Base-by-base conservation (phyloP, 1,140 invertebrate genomes). In the Lepidurus couesii region DNA sequence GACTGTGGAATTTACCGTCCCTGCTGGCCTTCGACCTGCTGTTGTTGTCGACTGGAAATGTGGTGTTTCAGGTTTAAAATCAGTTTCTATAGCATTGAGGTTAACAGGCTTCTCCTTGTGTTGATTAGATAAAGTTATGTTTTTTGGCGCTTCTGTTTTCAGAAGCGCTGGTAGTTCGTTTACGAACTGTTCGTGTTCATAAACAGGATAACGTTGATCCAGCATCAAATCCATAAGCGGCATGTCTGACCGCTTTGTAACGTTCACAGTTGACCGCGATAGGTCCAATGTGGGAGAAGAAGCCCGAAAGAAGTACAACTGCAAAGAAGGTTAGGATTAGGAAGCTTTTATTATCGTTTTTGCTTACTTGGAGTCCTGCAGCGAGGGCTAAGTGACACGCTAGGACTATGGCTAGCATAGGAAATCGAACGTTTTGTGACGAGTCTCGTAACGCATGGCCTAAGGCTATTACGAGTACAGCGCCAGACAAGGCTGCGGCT, bases 391-490 rank as follows among this genome's bases (percentile, higher is more conserved):
- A 44, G 44, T 77, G 76, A 77, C 44, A 77, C 4, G 13, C 42
- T 21, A 77, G 42, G 16, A 77, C 45, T 16, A 47, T 44, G 42
- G 45, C 24, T 26, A 77, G 16, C 42, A 77, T 13, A 65, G 53
- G 53, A 16, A 65, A 65, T 11, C 53, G 53, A 65, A 65, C 21
- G 6, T 65, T 65, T 81, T 86, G 83, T 80, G 85, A 84, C 86
- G 87, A 65, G 81, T 88, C 87, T 81, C 87, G 89, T 73, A 97
- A 86, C 0, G 93, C 90, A 9, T 95, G 93, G 82, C 92, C 88
- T 1, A 98, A 87, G 75, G 94, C 92, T 44, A 92, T 88, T 42
- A 96, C 86, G 21, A 98, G 87, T 26, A 97, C 95, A 53, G 90
- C 90, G 34, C 96, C 95, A 43, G 95, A 97, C 7, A 97, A 84